Conservation (phyloP, 1,140 invertebrate species). For the Eumaeus atala region DNA sequence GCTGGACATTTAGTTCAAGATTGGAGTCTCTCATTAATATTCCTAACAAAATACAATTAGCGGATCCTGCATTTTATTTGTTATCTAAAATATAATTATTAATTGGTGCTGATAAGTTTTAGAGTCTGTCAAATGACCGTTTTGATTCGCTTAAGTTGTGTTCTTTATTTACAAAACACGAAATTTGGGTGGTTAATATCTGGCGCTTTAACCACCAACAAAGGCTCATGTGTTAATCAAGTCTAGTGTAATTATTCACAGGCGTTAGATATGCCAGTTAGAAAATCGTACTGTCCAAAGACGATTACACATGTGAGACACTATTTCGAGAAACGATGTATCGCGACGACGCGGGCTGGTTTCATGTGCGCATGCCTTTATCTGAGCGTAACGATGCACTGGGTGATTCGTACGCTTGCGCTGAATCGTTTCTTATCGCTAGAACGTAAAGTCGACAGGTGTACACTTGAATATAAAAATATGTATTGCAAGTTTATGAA, state of each 20-base stretch:
- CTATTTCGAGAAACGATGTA: slow-evolving; percentile 24
- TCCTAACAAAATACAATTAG: slow-evolving; percentile 13
- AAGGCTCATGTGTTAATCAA: slow-evolving; percentile 16
- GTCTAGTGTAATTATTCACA: slow-evolving; percentile 23
- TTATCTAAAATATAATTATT: slow-evolving; percentile 19
- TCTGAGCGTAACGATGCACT: slow-evolving; percentile 21
- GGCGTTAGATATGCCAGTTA: too few relatives aligned
- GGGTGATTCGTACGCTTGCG: slow-evolving; percentile 26
- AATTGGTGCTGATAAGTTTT: too few relatives aligned
- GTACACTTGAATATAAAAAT: slow-evolving; percentile 17
- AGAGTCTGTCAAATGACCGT: too few relatives aligned
- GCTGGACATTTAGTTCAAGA: background rate
- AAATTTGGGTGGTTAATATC: slow-evolving; percentile 34
- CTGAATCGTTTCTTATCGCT: slow-evolving; percentile 30
- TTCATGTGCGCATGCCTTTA: slow-evolving; percentile 30
- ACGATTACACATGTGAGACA: slow-evolving; percentile 24
- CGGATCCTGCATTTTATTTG: slow-evolving; percentile 25
- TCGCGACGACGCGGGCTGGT: slow-evolving; percentile 26
- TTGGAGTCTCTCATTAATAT: slow-evolving; percentile 7
- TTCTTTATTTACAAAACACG: slow-evolving; percentile 30
- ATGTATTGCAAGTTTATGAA: slow-evolving; percentile 35
- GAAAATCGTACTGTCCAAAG: too few relatives aligned
- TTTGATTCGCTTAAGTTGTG: too few relatives aligned
- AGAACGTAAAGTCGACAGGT: slow-evolving; percentile 29
- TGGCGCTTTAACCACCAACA: slow-evolving; percentile 15